These are phyloP conservation scores for Polylopha cassiicola DNA, from an alignment of 2,888 invertebrate species.

Conservation along the genomic window DNA sequence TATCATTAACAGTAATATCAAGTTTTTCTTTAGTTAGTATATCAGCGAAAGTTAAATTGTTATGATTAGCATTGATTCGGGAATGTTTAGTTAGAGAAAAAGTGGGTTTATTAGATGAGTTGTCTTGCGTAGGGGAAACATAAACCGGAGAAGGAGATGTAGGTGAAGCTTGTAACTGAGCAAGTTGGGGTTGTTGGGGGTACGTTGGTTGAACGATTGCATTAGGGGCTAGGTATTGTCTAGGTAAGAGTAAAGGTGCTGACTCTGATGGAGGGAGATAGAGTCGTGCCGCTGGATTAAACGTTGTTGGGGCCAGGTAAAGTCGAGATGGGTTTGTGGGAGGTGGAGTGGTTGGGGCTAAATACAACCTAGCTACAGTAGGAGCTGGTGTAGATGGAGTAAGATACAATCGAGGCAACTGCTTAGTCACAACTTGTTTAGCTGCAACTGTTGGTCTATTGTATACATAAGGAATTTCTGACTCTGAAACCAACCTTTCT, in stretches of 20 bases:
- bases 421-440: slow-evolving; percentile 37
- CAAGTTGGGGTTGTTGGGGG: slow-evolving; percentile 43
- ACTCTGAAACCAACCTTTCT: slow-evolving; percentile 18
- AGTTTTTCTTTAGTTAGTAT: slow-evolving; percentile 64
- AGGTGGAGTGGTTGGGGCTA: slow-evolving; percentile 34
- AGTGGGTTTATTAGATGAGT: slow-evolving; percentile 31
- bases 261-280: slow-evolving; percentile 50
- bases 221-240: slow-evolving; percentile 49
- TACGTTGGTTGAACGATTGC: slow-evolving; percentile 32
- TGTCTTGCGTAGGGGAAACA: slow-evolving; percentile 28
- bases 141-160: slow-evolving; percentile 35
- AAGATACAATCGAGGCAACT: slow-evolving; percentile 37
- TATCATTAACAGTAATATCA: slow-evolving; percentile 58
- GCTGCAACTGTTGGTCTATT: slow-evolving; percentile 31
- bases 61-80: slow-evolving; percentile 37
- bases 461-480: slow-evolving; percentile 22
- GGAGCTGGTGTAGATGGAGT: slow-evolving; percentile 39
- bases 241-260: slow-evolving; percentile 33
- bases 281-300: slow-evolving; percentile 45
- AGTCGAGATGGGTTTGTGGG: slow-evolving; percentile 46
- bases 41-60: slow-evolving; percentile 61
- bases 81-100: slow-evolving; percentile 39
- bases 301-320: slow-evolving; percentile 53
- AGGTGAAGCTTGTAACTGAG: slow-evolving; percentile 37
- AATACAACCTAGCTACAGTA: slow-evolving; percentile 36